Percentiles rank a stretch among this genome's conserved stretches.
Conservation (phyloP, 1,140 invertebrate genomes). For the Drosophila melanica region DNA sequence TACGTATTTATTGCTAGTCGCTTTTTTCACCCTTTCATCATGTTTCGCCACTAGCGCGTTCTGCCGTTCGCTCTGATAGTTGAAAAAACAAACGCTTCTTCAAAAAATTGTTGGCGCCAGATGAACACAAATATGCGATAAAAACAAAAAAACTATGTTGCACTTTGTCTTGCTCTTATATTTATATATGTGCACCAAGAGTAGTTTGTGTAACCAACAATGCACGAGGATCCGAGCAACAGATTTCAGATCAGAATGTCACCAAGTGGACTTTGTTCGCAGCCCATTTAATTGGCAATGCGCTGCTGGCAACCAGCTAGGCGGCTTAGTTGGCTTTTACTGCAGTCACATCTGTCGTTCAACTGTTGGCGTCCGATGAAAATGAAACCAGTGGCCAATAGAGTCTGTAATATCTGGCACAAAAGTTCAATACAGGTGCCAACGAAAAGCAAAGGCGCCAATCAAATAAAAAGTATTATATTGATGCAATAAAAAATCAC, state of each 20-base stretch:
- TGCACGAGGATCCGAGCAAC: constrained; percentile 44
- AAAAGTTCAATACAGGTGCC: constrained; percentile 59
- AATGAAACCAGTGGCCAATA: constrained; percentile 38
- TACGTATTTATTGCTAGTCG: too few relatives aligned
- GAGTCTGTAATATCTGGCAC: constrained; percentile 62
- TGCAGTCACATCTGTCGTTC: constrained; percentile 63
- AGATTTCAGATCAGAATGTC: constrained; percentile 67
- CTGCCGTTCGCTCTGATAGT: too few relatives aligned
- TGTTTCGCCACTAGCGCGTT: too few relatives aligned
- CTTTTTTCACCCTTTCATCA: too few relatives aligned
- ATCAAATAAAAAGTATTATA: not conserved
- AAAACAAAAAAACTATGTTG: constrained; percentile 55
- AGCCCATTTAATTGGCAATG: constrained; percentile 63
- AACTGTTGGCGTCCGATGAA: constrained; percentile 51
- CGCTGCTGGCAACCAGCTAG: constrained; percentile 8
- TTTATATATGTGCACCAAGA: constrained; percentile 8
- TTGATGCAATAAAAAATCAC: not conserved
- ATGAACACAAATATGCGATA: constrained; percentile 61
- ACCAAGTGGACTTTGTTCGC: constrained; percentile 71
- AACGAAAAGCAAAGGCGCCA: constrained; percentile 3
- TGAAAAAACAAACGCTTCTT: constrained; percentile 12
- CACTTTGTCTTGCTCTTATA: constrained; percentile 45
- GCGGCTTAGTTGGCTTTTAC: constrained; percentile 32
- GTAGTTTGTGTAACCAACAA: constrained; percentile 6
- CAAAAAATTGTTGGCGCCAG: constrained; percentile 63